Evolutionary conservation across 2,888 invertebrate genomes (phyloP), one percentile per base, ranked within the genome.

Genomic region (Eupithecia subfuscata): DNA sequence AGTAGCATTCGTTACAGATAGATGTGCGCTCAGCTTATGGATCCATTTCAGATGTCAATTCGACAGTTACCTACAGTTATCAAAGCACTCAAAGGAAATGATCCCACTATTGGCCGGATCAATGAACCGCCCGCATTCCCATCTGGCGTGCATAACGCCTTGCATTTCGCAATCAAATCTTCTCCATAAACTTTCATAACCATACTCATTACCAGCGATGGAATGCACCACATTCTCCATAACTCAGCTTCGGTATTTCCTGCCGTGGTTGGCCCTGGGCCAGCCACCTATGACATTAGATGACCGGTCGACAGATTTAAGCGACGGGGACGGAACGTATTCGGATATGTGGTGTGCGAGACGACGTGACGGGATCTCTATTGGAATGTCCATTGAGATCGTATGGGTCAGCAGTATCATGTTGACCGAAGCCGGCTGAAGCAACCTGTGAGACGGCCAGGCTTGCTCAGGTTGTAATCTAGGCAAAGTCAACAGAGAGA

Each of bases 231-330:
- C 70, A 79, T 79, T 76, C 70, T 56, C 48, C 76, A 75, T 80
- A 78, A 79, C 71, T 81, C 78, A 77, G 74, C 72, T 73, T 81
- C 70, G 80, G 81, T 75, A 78, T 81, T 81, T 81, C 81, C 81
- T 78, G 79, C 45, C 40, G 16, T 12, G 34, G 40, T 70, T 80
- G 80, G 80, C 76, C 6, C n/a, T 5, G 22, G 30, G 79, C 80
- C 80, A 80, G 74, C 64, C 74, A 75, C 78, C 78, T 77, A 74
- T 78, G 80, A 79, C 80, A 79, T 78, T 75, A 80, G 74, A 70
- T 69, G 80, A 73, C 75, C 34, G 65, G 65, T 5, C 73, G 71
- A 40, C 65, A 1, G 71, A 72, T 71, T 74, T 79, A 78, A 73
- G 78, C 8, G 56, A 60, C 60, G 56, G 3, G 22, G 22, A 22